A percentile compares a stretch with the other conserved stretches of the same genome.
These are phyloP conservation scores for Ichneumoninae sp. DNA, from an alignment of 2,888 invertebrate species.

Conservation along the genomic window DNA sequence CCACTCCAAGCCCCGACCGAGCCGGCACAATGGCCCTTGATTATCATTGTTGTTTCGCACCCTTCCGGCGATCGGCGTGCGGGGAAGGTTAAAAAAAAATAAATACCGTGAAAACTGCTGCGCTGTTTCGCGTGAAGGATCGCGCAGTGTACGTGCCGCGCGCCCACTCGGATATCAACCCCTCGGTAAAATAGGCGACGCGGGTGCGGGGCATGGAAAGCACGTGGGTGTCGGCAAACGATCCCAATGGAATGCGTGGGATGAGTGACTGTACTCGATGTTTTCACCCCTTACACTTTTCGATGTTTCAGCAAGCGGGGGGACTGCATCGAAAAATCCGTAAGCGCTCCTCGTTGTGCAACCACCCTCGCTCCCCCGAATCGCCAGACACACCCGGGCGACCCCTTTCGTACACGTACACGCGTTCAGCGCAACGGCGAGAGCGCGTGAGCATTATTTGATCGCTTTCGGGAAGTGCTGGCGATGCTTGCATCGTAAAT, in stretches of 20 bases:
- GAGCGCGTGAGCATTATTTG: slow-evolving; percentile 41
- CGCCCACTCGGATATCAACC: slow-evolving; percentile 28
- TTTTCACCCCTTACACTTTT: slow-evolving; percentile 65
- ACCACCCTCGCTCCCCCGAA: slow-evolving; percentile 48
- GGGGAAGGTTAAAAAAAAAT: slow-evolving; percentile 63
- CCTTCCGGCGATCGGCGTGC: slow-evolving; percentile 60
- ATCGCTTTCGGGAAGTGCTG: slow-evolving; percentile 61
- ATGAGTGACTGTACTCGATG: slow-evolving; percentile 59
- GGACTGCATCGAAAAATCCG: slow-evolving; percentile 47
- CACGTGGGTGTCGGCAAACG: slow-evolving; percentile 60
- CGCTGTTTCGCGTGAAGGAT: slow-evolving; percentile 60
- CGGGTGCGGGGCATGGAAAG: slow-evolving; percentile 33
- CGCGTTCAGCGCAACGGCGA: neutral
- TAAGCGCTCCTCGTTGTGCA: slow-evolving; percentile 55
- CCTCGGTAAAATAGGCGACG: slow-evolving; percentile 17
- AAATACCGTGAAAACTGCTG: slow-evolving; percentile 68
- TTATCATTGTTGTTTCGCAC: slow-evolving; percentile 70
- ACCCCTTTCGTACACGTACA: slow-evolving; percentile 40
- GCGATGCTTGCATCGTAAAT: slow-evolving; percentile 49
- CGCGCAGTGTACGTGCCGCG: slow-evolving; percentile 64
- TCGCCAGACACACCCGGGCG: slow-evolving; percentile 33
- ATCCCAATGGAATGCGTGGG: slow-evolving; percentile 65
- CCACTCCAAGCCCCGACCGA: slow-evolving; percentile 70
- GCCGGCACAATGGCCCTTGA: slow-evolving; percentile 67
- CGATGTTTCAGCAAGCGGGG: slow-evolving; percentile 47